Base-by-base conservation (phyloP, 2,888 invertebrate genomes). In the Pyralis farinalis region DNA sequence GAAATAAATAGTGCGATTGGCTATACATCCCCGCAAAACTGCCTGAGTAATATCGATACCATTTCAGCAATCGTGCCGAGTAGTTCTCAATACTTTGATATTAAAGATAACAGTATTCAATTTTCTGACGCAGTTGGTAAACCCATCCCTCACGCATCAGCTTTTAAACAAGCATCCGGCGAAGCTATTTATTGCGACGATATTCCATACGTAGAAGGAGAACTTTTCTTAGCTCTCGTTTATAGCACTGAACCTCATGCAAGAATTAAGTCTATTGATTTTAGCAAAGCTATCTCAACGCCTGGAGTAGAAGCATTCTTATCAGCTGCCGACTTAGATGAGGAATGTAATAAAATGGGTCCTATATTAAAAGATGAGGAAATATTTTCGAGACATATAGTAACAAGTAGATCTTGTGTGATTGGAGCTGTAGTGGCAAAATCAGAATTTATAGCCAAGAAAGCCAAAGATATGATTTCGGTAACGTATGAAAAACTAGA, bases 171-270 rank as follows among this genome's bases (percentile, higher is more conserved):
- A 84, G 95, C 95, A 1, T 94, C 96, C 0, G 96, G 98, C 1
- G 98, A 98, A 86, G 98, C 98, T 0, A 81, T 95, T 12, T 98
- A 97, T 69, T 94, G 95, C 54, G 97, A 97, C 68, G 98, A 98
- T 71, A 92, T 96, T 48, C 96, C 96, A 0, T 83, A 79, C 40
- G 83, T 91, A 45, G 90, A 91, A 47, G 92, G 93, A 37, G 98
- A 98, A 73, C 77, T 97, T 1, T 95, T 93, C 65, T 78, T 97
- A 55, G 92, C 93, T 1, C 83, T 96, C 9, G 94, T 98, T 0
- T 71, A 94, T 10, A 97, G 97, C 61, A 92, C 92, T 0, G 93
- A 92, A 77, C 91, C 97, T 0, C 93, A 96, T 65, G 98, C 97
- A 0, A 93, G 92, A 63, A 93, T 98, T 37, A 52, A 92, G 16